These are phyloP conservation scores for Gorsachius magnificus DNA, from an alignment of 2,797 vertebrate species.

Conservation along the genomic window DNA sequence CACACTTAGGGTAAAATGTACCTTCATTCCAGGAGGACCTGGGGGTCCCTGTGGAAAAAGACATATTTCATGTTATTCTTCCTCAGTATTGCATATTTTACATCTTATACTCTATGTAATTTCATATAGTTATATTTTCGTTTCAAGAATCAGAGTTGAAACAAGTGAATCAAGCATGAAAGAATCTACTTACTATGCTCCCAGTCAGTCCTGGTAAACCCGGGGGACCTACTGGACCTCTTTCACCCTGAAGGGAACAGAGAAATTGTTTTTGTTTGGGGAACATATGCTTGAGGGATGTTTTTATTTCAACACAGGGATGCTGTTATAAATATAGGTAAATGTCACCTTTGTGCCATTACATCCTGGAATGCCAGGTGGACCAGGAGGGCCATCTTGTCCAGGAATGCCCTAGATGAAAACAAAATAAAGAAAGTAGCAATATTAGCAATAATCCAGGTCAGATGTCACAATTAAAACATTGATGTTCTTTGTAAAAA, in stretches of 20 bases:
- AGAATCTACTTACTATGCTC: conserved; percentile 81
- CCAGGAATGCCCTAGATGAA: conserved; percentile 90
- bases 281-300: background rate
- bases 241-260: conserved; percentile 84
- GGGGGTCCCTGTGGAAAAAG: conserved; percentile 83
- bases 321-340: background rate
- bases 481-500: background rate
- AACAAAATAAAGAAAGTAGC: background rate
- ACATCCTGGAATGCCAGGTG: conserved; percentile 92
- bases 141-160: background rate
- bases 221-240: conserved; percentile 83
- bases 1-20: conserved; percentile 42
- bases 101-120: background rate
- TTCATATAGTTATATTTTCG: background rate
- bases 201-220: conserved; percentile 86
- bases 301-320: background rate
- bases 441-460: background rate
- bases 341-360: conserved; percentile 94
- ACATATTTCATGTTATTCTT: background rate
- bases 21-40: conserved; percentile 90
- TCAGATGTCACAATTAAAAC: background rate
- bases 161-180: background rate
- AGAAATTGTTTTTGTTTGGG: background rate
- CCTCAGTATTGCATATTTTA: background rate
- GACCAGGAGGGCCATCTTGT: conserved; percentile 91